Base-by-base conservation (phyloP, 53 echinoderm and acorn worm genomes). In the Temnopleurus reevesii region DNA sequence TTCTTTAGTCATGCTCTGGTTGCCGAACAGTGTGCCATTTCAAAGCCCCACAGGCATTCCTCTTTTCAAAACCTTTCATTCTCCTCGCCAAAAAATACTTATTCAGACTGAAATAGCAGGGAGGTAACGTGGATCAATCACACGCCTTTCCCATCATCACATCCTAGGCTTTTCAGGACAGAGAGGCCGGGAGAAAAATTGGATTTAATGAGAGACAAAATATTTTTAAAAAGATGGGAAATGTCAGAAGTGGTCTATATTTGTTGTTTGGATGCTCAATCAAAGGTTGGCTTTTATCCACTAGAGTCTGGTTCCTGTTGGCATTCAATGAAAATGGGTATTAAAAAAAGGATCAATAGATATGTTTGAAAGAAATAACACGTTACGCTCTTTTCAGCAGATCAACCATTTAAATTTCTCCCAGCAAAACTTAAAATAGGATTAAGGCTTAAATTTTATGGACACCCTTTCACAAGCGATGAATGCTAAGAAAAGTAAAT, bases 111-210 rank as follows among this genome's bases (percentile, higher is more conserved):
- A 61, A 61, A 30, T 28, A 17, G 61, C 61, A 31, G 12, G 30
- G 61, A 44, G 38, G 76, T 44, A 76, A 76, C 35, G 19, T 44
- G 76, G 76, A 76, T 76, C 76, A 44, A 76, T 76, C 76, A 76
- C 76, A 76, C 24, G 10, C 23, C 76, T 76, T 76, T 76, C 76
- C 38, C 76, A 76, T 76, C 76, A 44, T 7, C 23, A 36, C 45
- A 19, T 44, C 76, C 45, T 76, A 25, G 29, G 66, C 17, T 27
- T 31, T 66, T 23, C n/a, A 43, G 18, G 3, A 36, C 66, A 35
- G 66, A 44, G 2, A 23, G 45, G 41, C 2, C 7, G 38, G 36
- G 41, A 76, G 1, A 71, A 21, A 76, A 10, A 76, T 18, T 18
- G 44, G 76, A 24, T 76, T 13, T 3, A 43, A 76, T 76, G 44